Evolutionary conservation across 2,113 vertebrate genomes (phyloP).

Genomic region (Recurvirostra avosetta): DNA sequence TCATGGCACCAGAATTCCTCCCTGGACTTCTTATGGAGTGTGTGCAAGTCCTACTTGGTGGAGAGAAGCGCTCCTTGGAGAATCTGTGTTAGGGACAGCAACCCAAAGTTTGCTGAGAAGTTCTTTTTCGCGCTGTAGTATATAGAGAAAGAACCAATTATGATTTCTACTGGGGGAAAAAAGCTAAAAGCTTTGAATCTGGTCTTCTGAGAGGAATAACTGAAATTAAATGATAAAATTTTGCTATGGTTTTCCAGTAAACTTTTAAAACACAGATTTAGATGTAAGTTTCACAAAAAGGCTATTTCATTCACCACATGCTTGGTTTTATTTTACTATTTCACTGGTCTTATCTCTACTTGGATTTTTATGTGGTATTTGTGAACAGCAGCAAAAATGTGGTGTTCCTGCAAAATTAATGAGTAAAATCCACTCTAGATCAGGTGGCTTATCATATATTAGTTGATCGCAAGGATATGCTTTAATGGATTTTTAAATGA

Average conservation of each 20-base stretch:
- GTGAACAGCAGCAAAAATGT: neutral
- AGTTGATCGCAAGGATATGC: neutral
- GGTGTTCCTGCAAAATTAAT: neutral
- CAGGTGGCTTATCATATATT: neutral
- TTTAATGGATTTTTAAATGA: neutral
- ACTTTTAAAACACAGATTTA: neutral
- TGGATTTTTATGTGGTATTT: neutral
- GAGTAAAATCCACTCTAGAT: neutral
- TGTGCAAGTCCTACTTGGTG: neutral
- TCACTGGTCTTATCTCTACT: neutral
- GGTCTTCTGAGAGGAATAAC: neutral
- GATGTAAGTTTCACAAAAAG: neutral
- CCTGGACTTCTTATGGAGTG: rapidly evolving
- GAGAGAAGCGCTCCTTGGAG: neutral
- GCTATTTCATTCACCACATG: neutral
- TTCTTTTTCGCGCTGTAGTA: neutral
- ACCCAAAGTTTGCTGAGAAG: neutral
- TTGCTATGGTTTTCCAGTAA: neutral
- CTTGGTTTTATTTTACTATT: neutral
- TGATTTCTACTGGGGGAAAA: rapidly evolving
- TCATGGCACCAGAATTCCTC: neutral
- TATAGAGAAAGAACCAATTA: neutral
- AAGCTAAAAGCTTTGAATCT: neutral
- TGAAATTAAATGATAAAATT: neutral
- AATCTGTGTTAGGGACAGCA: neutral